phyloP scores from a whole-genome alignment of 2,888 invertebrate species.

The Seira ritae region DNA sequence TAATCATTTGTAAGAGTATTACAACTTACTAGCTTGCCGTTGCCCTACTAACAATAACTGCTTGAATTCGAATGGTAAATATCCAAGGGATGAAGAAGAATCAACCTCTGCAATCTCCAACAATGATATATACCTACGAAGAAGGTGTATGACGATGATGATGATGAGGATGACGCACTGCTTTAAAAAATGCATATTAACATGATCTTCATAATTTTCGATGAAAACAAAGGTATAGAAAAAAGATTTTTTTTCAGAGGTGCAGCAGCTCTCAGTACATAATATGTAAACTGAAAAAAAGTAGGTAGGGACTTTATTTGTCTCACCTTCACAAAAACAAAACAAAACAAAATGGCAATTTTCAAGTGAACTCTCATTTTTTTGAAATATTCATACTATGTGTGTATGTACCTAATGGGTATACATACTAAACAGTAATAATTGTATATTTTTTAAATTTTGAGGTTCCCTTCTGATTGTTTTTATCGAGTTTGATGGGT shows the following conservation, averaged over 20 bases:
- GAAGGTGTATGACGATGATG: conserved; percentile 8
- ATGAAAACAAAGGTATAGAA: not conserved
- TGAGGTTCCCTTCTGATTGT: not conserved
- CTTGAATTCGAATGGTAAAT: conserved; percentile 63
- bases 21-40: too few relatives aligned
- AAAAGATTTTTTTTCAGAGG: too few relatives aligned
- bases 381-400: not conserved
- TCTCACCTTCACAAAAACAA: conserved; percentile 9
- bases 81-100: conserved; percentile 19
- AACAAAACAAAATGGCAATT: not conserved
- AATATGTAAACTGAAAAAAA: too few relatives aligned
- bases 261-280: too few relatives aligned
- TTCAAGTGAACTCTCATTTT: not conserved
- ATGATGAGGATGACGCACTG: not conserved
- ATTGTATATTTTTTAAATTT: not conserved
- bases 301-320: too few relatives aligned
- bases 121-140: too few relatives aligned
- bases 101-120: too few relatives aligned
- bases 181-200: not conserved
- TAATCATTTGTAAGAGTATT: not conserved
- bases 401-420: too few relatives aligned
- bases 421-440: too few relatives aligned
- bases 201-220: not conserved
- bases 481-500: not conserved
- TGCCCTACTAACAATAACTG: conserved; percentile 64